phyloP scores from a whole-genome alignment of 2,888 invertebrate genomes.

The Leptopilina syphax region DNA sequence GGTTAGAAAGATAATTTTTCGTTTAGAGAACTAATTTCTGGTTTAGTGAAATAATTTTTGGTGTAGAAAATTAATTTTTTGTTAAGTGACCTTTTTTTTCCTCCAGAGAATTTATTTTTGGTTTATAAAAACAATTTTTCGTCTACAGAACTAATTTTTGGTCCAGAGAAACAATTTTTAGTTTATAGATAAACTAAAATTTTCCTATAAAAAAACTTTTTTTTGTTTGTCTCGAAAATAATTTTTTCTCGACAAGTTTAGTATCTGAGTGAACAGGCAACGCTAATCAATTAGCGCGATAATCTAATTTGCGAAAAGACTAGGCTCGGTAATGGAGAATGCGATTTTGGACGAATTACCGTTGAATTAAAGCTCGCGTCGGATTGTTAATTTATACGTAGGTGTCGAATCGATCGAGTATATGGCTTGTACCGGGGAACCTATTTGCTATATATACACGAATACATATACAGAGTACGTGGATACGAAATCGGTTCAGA shows the following conservation, averaged over 20 bases:
- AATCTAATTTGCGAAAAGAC: conserved; percentile 33
- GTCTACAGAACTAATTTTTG: no score
- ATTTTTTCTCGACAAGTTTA: background rate
- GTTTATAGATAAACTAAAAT: no score
- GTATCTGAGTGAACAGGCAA: background rate
- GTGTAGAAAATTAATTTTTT: no score
- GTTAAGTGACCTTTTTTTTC: no score
- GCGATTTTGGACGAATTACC: conserved; percentile 70
- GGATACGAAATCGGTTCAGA: conserved; percentile 52
- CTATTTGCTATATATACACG: conserved; percentile 47
- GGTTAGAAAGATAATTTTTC: no score
- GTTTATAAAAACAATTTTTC: no score
- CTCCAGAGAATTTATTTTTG: no score
- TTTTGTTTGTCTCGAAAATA: no score
- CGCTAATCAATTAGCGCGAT: conserved; percentile 12
- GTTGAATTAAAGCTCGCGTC: conserved; percentile 66
- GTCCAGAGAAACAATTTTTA: no score
- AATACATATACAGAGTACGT: conserved; percentile 1
- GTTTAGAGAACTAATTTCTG: no score
- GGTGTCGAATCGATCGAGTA: conserved; percentile 55
- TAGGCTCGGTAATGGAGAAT: conserved; percentile 52
- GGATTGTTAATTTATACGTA: conserved; percentile 61
- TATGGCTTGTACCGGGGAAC: conserved; percentile 50
- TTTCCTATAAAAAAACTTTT: no score
- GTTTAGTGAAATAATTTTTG: no score